Base-by-base conservation (phyloP, 2,113 vertebrate species). In the Notechis scutatus region DNA sequence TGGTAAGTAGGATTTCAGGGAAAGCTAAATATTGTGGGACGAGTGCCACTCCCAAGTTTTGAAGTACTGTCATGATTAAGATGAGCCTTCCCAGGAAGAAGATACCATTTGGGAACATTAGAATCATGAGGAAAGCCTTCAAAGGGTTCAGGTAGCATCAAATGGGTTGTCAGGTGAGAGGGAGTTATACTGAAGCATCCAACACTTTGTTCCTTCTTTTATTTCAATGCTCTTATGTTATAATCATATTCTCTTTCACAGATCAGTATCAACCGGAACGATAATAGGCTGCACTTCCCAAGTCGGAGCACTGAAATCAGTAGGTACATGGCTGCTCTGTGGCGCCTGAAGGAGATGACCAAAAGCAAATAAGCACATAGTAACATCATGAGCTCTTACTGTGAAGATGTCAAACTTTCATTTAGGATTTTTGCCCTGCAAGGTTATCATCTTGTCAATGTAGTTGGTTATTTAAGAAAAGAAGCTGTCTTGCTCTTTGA, bases 251-350 rank as follows among this genome's bases (percentile, higher is more conserved):
- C 23, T 86, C 24, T 81, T 89, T 39, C 91, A 7, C 94, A 99
- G 99, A 95, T 98, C 47, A 95, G 52, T 1, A 1, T 96, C 0
- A 97, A 98, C 52, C 97, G 95, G 14, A 91, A 5, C 0, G 98
- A 99, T 90, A n/a, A 3, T 69, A 98, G 98, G 95, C 92, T 98
- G 15, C 96, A 98, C 95, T 98, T 98, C 94, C 96, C 97, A 92
- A 96, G 96, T 29, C 94, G 55, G 90, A 97, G 86, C 93, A 96
- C 97, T 0, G 98, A 99, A 42, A 96, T 99, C 96, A 99, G 98
- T 0, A 97, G 94, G 85, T 97, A 98, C 94, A 97, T 94, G 95
- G 98, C 98, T 54, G 95, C 96, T 20, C 95, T 94, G 12, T 97
- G 96, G 95, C 96, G 95, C 0, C 0, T 96, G 64, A 96, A 97